phyloP scores from a whole-genome alignment of 1,140 invertebrate species.

The Cyphomyrmex costatus region DNA sequence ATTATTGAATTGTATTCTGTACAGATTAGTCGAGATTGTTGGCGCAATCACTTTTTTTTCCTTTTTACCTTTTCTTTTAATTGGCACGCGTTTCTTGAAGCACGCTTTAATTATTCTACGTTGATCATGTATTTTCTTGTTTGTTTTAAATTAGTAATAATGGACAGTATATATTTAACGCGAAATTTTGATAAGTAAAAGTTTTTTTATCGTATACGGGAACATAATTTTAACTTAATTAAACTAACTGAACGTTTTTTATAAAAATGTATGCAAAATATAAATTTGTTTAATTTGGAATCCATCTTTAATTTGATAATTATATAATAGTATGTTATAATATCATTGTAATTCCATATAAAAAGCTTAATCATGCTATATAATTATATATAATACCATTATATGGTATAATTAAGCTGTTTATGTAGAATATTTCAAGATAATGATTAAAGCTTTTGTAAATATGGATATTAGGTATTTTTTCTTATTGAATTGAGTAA shows the following conservation, averaged over 20 bases:
- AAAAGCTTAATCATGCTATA: too few species aligned
- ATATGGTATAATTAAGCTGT: not conserved
- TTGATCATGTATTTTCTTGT: not conserved
- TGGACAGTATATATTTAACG: not conserved
- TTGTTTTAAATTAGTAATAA: constrained; percentile 2
- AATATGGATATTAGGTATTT: not conserved
- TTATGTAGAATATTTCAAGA: not conserved
- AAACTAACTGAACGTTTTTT: not conserved
- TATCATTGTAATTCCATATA: too few species aligned
- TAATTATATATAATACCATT: too few species aligned
- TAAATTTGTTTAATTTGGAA: not conserved
- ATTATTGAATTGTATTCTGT: not conserved
- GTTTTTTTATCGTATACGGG: not conserved
- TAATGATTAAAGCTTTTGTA: constrained; percentile 7
- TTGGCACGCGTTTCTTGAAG: constrained; percentile 41
- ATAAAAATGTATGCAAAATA: not conserved
- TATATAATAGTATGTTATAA: not conserved
- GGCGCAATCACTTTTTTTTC: constrained; percentile 35
- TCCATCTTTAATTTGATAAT: not conserved
- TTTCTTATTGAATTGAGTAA: constrained; percentile 1
- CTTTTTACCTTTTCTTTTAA: constrained; percentile 5
- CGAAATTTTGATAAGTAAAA: not conserved
- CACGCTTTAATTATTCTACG: constrained; percentile 39
- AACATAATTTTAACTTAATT: constrained; percentile 5
- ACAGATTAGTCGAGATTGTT: constrained; percentile 14